Evolutionary conservation across 2,797 vertebrate genomes (phyloP), one percentile per base, ranked within the genome.

Genomic region (Acanthurus tractus): DNA sequence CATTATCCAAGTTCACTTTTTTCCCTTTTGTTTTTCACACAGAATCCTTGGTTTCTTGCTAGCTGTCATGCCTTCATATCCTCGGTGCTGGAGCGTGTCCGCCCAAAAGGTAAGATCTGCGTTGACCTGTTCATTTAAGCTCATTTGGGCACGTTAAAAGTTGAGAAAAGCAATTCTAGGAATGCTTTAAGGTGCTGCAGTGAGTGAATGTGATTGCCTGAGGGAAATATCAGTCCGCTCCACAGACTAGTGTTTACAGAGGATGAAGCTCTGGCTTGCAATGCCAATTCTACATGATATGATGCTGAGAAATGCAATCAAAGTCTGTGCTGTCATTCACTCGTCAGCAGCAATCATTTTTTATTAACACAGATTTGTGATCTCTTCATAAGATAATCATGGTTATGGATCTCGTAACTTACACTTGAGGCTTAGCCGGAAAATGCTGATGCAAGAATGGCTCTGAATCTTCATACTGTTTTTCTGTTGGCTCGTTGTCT

Each of bases 351-450:
- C 70, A 77, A 81, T 92, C 76, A 53, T 84, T 80, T 91, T 91
- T 87, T 82, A 89, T 91, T 81, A 85, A 81, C 63, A 44, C 69
- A 52, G 65, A 86, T 88, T 90, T 86, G 80, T 90, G 87, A 94
- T 93, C 90, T 91, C 90, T 93, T 93, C 81, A 90, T 92, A 84
- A 89, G 81, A 86, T 89, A 89, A 92, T 87, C 83, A 90, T 82
- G 81, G 78, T 25, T 87, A 78, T 91, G 77, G 89, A 92, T 82
- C 84, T 87, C 34, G 45, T 87, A 89, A 89, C 69, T 89, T 90
- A 86, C 77, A 90, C 87, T 89, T 79, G 83, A 90, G 84, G 83
- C 83, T 89, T 76, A 84, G 81, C 79, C 54, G 66, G 78, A 89
- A 90, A 89, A 89, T 85, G 87, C 88, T 92, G 91, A 92, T 87